Evolutionary conservation across 2,797 vertebrate species (phyloP).

Genomic region (Eidolon dupreanum): DNA sequence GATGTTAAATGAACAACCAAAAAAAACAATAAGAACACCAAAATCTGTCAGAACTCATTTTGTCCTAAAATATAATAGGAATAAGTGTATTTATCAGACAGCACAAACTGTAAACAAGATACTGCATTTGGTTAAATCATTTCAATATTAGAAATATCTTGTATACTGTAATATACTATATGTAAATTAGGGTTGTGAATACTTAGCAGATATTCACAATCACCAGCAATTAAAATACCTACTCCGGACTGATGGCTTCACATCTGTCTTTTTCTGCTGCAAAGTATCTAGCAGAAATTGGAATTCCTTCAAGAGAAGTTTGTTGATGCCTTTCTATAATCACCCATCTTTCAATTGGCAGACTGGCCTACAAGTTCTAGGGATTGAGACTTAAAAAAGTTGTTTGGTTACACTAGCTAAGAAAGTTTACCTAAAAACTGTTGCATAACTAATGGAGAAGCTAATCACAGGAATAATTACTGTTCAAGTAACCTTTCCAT

Average conservation of each 20-base stretch:
- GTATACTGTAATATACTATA: neutral
- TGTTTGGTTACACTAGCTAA: neutral
- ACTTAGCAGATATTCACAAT: neutral
- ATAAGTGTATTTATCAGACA: constrained; percentile 7
- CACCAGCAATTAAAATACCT: neutral
- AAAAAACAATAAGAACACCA: neutral
- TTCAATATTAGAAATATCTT: neutral
- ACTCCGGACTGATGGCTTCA: neutral
- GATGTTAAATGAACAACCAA: neutral
- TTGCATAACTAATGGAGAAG: neutral
- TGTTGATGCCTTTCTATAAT: neutral
- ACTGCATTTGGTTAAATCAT: neutral
- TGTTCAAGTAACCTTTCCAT: neutral
- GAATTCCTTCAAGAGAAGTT: neutral
- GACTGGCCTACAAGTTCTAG: neutral
- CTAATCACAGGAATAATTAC: neutral
- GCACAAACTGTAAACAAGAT: neutral
- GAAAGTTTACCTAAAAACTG: neutral
- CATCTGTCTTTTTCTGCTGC: neutral
- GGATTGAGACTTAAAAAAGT: neutral
- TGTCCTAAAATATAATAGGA: neutral
- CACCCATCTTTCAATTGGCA: neutral
- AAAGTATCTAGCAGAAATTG: neutral
- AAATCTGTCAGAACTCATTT: constrained; percentile 12
- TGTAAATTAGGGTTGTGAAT: neutral